Percentiles rank a stretch among this genome's conserved stretches.
Evolutionary conservation across 2,888 invertebrate genomes (phyloP).

Genomic region (Dugesia japonica): DNA sequence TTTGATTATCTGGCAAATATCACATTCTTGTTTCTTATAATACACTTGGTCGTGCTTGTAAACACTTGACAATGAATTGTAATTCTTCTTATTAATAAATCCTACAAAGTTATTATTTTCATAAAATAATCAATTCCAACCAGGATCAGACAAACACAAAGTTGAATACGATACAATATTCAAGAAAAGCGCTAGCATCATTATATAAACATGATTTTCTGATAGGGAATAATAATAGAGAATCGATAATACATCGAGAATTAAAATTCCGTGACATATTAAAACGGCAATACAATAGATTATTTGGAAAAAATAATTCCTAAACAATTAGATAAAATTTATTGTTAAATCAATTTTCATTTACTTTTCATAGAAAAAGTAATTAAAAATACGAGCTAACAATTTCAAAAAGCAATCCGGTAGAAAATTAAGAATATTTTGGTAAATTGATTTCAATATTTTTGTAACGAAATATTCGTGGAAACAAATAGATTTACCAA

Average conservation of each 20-base stretch:
- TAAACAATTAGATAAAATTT: background rate
- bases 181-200: background rate
- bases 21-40: constrained; percentile 4
- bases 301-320: constrained; percentile 1
- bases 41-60: background rate
- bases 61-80: background rate
- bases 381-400: too few species aligned
- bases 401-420: too few species aligned
- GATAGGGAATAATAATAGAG: background rate
- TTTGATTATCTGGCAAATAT: background rate
- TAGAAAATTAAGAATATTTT: too few species aligned
- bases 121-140: background rate
- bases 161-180: background rate
- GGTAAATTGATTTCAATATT: too few species aligned
- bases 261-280: background rate
- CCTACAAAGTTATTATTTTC: background rate
- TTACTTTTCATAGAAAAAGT: too few species aligned
- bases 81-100: background rate
- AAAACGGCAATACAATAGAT: background rate
- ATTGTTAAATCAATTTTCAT: too few species aligned
- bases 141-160: background rate
- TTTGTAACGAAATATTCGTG: too few species aligned
- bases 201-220: constrained; percentile 22
- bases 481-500: too few species aligned
- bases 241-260: background rate